These are phyloP conservation scores for Harpagus bidentatus DNA, from an alignment of 2,113 vertebrate genomes.

Conservation along the genomic window DNA sequence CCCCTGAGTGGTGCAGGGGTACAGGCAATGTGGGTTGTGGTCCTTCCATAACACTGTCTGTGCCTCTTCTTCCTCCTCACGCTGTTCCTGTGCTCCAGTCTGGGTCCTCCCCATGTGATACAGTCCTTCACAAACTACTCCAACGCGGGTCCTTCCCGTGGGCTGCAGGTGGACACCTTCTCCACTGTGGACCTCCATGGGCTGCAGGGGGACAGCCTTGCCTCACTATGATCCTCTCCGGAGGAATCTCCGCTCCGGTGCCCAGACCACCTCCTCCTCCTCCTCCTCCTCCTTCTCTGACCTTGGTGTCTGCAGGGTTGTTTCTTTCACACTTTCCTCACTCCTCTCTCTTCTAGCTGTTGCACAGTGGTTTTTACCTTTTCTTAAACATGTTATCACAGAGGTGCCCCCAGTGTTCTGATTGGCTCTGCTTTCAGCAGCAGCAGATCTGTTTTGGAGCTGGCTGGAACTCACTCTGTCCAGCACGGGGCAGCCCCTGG, in stretches of 20 bases:
- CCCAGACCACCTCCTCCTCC: not conserved
- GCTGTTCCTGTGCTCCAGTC: not conserved
- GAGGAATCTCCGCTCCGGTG: accelerated
- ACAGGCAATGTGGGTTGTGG: not conserved
- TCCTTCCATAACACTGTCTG: not conserved
- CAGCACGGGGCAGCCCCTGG: not conserved
- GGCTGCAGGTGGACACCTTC: not conserved
- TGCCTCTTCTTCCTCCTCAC: not conserved
- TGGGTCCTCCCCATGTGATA: not conserved
- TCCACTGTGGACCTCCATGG: no score
- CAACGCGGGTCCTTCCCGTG: accelerated
- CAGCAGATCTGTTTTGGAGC: not conserved
- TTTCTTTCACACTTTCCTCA: not conserved
- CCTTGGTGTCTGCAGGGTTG: not conserved
- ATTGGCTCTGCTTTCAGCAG: not conserved
- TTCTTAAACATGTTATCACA: not conserved
- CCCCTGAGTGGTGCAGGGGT: accelerated
- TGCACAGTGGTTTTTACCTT: not conserved
- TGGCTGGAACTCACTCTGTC: not conserved
- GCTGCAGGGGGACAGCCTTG: not conserved
- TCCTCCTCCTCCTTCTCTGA: not conserved
- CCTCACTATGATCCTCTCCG: not conserved
- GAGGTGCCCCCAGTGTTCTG: not conserved
- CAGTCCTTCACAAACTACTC: not conserved
- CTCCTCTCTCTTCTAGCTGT: not conserved